Evolutionary conservation across 2,888 invertebrate genomes (phyloP).

Genomic region (Mythimna lalbum): DNA sequence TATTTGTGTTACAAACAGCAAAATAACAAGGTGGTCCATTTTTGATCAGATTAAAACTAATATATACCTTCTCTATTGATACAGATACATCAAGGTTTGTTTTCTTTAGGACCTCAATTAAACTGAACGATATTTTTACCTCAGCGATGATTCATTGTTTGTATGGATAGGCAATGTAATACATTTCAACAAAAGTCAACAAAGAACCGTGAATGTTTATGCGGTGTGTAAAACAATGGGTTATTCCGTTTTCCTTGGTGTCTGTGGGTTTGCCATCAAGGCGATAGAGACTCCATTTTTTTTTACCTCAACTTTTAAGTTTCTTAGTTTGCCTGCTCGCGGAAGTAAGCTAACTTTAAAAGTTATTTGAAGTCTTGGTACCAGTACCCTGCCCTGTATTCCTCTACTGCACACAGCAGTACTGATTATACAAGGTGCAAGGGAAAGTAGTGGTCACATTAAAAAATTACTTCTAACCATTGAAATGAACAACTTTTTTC

Average conservation of each 20-base stretch:
- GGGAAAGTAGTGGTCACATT: too few species aligned
- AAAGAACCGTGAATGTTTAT: conserved; percentile 64
- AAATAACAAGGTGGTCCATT: conserved; percentile 10
- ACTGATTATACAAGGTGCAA: background rate
- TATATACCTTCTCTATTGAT: conserved; percentile 26
- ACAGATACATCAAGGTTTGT: conserved; percentile 46
- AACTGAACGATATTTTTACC: conserved; percentile 45
- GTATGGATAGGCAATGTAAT: conserved; percentile 67
- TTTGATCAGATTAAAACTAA: conserved; percentile 26
- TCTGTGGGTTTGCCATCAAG: conserved; percentile 39
- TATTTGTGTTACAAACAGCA: background rate
- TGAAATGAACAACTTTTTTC: too few species aligned
- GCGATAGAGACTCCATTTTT: conserved; percentile 8
- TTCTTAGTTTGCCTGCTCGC: background rate
- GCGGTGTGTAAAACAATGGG: conserved; percentile 65
- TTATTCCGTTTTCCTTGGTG: conserved; percentile 51
- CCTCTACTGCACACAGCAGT: background rate
- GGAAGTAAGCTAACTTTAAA: conserved; percentile 3
- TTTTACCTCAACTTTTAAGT: background rate
- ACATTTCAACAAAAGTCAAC: conserved; percentile 75
- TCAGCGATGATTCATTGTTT: conserved; percentile 71
- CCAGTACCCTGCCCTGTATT: background rate
- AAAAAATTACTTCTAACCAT: too few species aligned
- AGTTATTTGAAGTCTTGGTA: background rate
- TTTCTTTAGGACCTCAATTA: conserved; percentile 49